Evolutionary conservation across 2,888 invertebrate genomes (phyloP), one percentile per base, ranked within the genome.

Genomic region (Xestoiulus laeticollis): DNA sequence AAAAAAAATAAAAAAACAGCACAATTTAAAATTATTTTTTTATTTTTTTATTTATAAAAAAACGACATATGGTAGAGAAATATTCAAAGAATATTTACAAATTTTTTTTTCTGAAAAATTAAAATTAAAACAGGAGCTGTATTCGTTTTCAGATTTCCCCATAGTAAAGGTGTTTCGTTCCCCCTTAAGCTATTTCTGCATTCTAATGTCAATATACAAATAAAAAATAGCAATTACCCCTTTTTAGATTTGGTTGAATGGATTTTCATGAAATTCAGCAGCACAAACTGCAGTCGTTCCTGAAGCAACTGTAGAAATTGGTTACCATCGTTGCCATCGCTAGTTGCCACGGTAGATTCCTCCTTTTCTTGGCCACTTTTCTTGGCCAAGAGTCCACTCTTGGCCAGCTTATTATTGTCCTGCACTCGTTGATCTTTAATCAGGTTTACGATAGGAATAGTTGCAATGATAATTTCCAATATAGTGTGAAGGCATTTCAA

Each of bases 271-370:
- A n/a, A 32, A 22, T 38, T 82, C 26, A 83, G 87, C 16, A 87
- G 84, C 16, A 43, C 43, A 84, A 12, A 85, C 85, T 86, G 87
- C 48, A 87, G 19, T 85, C 87, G 10, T n/a, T 87, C 32, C 26
- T 86, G 38, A 16, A 87, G 30, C 22, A 87, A 2, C 22, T 16
- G 14, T 30, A 87, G 84, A 16, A 87, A 33, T 22, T 19, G 33
- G 44, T 43, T 33, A n/a, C n/a, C n/a, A 53, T 4, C 1, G n/a
- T 5, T 10, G n/a, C n/a, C 53, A 53, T 53, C 53, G 19, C 22
- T 30, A 8, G 83, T 83, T 83, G 0, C 33, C 14, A 16, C n/a
- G 33, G 2, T 3, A 10, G 83, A 30, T 83, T 83, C 30, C 30
- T 83, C 83, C 26, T 82, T 82, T 5, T 1, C 83, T 32, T 53